Evolutionary conservation across 2,888 invertebrate genomes (phyloP), one percentile per base, ranked within the genome.

Genomic region (Apodemia mormo): DNA sequence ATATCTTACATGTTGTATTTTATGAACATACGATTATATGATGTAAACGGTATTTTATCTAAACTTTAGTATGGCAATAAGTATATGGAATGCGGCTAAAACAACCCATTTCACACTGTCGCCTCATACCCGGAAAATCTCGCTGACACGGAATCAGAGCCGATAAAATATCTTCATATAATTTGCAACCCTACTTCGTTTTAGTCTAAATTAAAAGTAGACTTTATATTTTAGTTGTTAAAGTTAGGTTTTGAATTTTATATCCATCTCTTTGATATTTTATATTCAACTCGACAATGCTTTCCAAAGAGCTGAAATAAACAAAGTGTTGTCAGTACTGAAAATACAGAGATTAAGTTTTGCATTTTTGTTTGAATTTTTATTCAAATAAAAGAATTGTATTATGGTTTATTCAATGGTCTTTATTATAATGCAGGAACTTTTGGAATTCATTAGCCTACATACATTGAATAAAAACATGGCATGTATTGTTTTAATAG

Each of bases 321-420:
- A 64, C 61, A 64, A 64, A 64, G 61, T 64, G 61, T 64, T 64
- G 61, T 64, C 37, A 64, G 61, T n/a, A n/a, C 61, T 64, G 33
- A 64, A 64, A 64, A 37, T 64, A 64, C 33, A 64, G 8, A 37
- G 61, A 64, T 64, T 64, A 64, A 64, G 61, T 33, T 64, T 64
- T 64, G 61, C 61, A 64, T 37, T 64, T 64, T 64, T 33, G 61
- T 64, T 64, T 64, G 37, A 64, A 37, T 64, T 64, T 52, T 14
- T 61, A 61, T 61, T 33, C 33, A 33, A 64, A 37, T 61, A 64
- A 7, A 49, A 14, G 33, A 33, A 64, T 37, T n/a, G n/a, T 14
- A 14, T 37, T 37, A 64, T 14, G 6, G 7, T 64, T 61, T 64
- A 33, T 64, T 64, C 14, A n/a, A n/a, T 22, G n/a, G 52, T 52